Conservation (phyloP, 2,113 vertebrate species). For the Varanus komodoensis region DNA sequence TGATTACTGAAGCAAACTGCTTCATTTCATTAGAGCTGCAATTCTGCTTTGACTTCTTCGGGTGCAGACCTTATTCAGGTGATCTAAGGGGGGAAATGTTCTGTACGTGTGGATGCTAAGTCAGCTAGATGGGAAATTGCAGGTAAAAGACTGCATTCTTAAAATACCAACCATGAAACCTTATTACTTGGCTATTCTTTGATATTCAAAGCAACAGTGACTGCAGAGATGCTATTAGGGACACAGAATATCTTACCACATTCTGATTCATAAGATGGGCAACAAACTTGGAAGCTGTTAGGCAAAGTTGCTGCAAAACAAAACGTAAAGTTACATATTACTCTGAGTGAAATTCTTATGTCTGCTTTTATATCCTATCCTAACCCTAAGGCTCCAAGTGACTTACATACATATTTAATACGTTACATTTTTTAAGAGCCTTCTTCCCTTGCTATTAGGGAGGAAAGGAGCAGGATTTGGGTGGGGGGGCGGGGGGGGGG, state of each 20-base stretch:
- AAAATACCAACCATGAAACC: neutral
- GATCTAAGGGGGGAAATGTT: neutral
- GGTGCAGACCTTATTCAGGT: neutral
- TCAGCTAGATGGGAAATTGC: fast-evolving
- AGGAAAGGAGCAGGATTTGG: neutral
- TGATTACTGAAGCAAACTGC: neutral
- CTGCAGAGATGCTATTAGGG: conserved; percentile 9
- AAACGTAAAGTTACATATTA: conserved; percentile 25
- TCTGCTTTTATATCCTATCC: neutral
- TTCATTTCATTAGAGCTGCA: neutral
- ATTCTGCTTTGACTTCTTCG: neutral
- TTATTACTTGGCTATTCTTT: neutral
- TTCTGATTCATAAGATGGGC: conserved; percentile 99
- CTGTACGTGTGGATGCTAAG: neutral
- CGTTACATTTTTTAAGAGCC: neutral
- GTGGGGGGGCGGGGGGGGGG: neutral
- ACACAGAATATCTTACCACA: conserved; percentile 84
- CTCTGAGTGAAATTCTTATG: neutral
- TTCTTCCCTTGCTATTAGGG: neutral
- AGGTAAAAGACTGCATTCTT: neutral
- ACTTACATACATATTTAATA: neutral
- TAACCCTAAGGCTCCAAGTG: neutral
- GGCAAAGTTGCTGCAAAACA: conserved; percentile 92
- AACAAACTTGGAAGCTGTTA: conserved; percentile 97
- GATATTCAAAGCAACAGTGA: neutral